phyloP scores from a whole-genome alignment of 2,888 invertebrate genomes.

The Drosophila meridiana region DNA sequence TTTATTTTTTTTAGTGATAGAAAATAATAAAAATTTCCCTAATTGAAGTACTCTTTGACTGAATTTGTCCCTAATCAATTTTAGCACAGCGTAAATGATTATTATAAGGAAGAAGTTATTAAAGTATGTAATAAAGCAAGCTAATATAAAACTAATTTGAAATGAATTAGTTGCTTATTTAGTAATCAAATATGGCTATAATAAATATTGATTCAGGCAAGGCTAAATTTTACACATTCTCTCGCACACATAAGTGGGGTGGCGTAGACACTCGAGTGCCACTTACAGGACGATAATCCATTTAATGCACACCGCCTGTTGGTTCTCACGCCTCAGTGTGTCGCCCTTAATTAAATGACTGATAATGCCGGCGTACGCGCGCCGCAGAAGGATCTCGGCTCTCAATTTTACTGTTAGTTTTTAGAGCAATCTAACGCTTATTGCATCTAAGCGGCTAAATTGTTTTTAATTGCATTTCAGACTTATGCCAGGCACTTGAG shows the following conservation, averaged over 20 bases:
- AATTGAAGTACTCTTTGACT: background rate
- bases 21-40: background rate
- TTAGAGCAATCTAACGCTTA: slow-evolving; percentile 56
- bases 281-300: slow-evolving; percentile 18
- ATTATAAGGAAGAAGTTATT: background rate
- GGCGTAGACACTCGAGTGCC: background rate
- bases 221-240: background rate
- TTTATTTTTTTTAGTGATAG: too few species aligned
- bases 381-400: slow-evolving; percentile 16
- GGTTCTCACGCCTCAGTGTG: slow-evolving; percentile 46
- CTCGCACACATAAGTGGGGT: background rate
- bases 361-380: slow-evolving; percentile 45
- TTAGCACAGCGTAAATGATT: background rate
- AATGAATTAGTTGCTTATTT: background rate
- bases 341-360: slow-evolving; percentile 29
- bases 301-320: slow-evolving; percentile 36
- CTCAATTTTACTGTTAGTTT: slow-evolving; percentile 23
- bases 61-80: background rate
- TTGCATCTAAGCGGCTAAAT: slow-evolving; percentile 69
- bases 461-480: slow-evolving; percentile 72
- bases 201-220: background rate
- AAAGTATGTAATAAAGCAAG: too few species aligned
- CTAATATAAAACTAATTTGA: background rate
- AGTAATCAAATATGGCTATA: background rate
- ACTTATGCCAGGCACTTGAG: slow-evolving; percentile 65